Evolutionary conservation across 2,113 vertebrate species (phyloP).

Genomic region (Apaloderma vittatum): DNA sequence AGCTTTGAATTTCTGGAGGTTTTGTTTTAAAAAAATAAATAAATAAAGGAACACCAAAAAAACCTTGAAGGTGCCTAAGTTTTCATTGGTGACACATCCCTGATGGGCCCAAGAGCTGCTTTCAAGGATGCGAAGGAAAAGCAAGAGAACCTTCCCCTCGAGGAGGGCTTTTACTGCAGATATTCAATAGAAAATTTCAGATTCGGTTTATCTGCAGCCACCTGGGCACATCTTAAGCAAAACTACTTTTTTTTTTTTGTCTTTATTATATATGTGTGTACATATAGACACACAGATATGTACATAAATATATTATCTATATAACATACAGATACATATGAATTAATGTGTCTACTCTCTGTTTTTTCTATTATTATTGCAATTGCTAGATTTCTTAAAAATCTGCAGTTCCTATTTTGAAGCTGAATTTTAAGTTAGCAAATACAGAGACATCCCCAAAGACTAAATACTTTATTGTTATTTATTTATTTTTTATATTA

Average conservation of each 20-base stretch:
- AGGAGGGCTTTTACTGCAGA: not conserved
- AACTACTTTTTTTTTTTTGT: not conserved
- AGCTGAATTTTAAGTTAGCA: not conserved
- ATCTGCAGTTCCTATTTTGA: not conserved
- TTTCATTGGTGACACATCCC: not conserved
- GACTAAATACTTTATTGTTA: not conserved
- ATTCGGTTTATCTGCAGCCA: not conserved
- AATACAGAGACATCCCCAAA: not conserved
- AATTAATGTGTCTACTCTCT: too few species aligned
- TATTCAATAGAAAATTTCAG: not conserved
- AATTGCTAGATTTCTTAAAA: not conserved
- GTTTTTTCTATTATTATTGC: not conserved
- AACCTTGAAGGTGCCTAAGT: not conserved
- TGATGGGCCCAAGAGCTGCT: accelerated
- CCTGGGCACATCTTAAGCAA: not conserved
- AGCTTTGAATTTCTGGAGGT: not conserved
- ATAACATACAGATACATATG: not conserved
- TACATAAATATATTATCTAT: not conserved
- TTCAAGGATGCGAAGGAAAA: not conserved
- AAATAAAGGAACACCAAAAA: too few species aligned
- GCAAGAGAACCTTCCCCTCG: not conserved
- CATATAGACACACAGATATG: accelerated
- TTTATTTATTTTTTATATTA: not conserved
- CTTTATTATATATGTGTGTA: accelerated
- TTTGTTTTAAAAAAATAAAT: not conserved